Conservation (phyloP, 2,888 invertebrate genomes). For the Panzeria rudis region DNA sequence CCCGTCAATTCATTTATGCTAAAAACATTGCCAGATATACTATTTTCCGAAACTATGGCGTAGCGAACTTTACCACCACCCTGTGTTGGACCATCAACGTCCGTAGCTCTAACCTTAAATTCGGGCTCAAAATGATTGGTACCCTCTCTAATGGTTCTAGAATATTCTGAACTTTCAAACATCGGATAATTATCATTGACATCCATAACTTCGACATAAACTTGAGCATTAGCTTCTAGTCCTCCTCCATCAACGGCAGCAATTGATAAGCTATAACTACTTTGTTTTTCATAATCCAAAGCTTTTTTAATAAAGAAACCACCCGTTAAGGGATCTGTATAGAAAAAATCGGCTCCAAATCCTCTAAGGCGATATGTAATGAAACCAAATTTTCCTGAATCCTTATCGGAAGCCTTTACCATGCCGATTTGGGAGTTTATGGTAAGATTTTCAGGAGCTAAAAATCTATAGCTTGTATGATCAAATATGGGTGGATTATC, state of each 20-base stretch:
- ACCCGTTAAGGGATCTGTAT: constrained; percentile 87
- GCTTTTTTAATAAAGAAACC: constrained; percentile 87
- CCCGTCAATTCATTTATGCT: constrained; percentile 88
- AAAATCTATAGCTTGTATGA: constrained; percentile 86
- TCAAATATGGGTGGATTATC: constrained; percentile 91
- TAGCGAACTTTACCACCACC: constrained; percentile 89
- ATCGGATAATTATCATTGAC: constrained; percentile 91
- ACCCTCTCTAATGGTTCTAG: constrained; percentile 90
- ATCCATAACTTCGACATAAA: constrained; percentile 89
- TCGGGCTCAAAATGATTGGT: constrained; percentile 91
- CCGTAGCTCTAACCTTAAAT: constrained; percentile 90
- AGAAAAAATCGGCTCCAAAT: constrained; percentile 91
- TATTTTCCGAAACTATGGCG: constrained; percentile 88
- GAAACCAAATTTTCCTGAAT: constrained; percentile 89
- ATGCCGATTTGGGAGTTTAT: constrained; percentile 87
- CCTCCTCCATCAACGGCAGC: constrained; percentile 93
- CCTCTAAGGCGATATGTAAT: constrained; percentile 90
- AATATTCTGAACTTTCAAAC: constrained; percentile 89
- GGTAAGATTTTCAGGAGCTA: constrained; percentile 87
- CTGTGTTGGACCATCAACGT: constrained; percentile 89
- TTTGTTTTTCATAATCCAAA: constrained; percentile 92
- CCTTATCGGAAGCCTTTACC: constrained; percentile 88
- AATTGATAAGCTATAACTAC: constrained; percentile 90
- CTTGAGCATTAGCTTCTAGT: constrained; percentile 88
- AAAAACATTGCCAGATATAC: constrained; percentile 87